These are phyloP conservation scores for Uropsilus gracilis DNA, from an alignment of 2,113 vertebrate genomes.

Conservation along the genomic window DNA sequence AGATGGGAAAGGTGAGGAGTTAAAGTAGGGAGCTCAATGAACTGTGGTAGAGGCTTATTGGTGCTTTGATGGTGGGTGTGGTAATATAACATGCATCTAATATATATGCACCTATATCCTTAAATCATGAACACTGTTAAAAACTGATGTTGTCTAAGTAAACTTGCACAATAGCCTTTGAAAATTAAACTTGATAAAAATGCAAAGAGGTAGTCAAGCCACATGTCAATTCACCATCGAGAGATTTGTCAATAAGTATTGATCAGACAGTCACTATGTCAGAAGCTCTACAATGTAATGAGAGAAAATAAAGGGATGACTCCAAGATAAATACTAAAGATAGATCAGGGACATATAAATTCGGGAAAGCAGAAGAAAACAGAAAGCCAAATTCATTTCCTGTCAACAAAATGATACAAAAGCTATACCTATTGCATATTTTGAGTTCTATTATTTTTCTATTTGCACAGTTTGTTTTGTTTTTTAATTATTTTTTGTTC, in stretches of 20 bases:
- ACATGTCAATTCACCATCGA: background rate
- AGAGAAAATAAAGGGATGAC: background rate
- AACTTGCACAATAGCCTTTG: background rate
- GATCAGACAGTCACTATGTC: background rate
- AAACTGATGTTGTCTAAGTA: too few species aligned
- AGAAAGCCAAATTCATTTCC: background rate
- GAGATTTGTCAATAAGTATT: background rate
- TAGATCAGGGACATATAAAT: background rate
- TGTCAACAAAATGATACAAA: background rate
- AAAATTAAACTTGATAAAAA: slow-evolving; percentile 18
- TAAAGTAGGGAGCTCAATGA: too few species aligned
- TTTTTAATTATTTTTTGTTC: too few species aligned
- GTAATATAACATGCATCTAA: too few species aligned
- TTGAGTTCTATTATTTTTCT: too few species aligned
- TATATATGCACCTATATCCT: too few species aligned
- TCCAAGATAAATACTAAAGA: background rate
- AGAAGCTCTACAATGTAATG: background rate
- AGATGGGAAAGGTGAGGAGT: too few species aligned
- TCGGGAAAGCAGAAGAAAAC: background rate
- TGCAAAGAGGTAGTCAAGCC: background rate
- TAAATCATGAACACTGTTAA: too few species aligned
- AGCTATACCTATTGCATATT: background rate
- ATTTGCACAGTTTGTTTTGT: too few species aligned
- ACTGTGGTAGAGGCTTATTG: too few species aligned
- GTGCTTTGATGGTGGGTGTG: too few species aligned